Conservation (phyloP, 2,888 invertebrate species). For the Phengaris alcon region DNA sequence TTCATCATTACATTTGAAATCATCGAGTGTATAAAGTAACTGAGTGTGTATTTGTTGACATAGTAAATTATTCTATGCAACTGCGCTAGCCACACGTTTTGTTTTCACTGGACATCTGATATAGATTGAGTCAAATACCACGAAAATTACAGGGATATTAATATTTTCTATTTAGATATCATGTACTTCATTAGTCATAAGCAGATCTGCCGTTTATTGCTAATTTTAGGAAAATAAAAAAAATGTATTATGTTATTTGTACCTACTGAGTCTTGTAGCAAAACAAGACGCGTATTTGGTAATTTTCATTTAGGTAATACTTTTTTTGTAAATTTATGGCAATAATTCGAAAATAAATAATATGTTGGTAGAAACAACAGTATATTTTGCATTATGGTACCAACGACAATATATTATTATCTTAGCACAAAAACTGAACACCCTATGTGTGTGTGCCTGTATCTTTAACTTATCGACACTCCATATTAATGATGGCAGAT, state of each 20-base stretch:
- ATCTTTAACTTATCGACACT: conserved; percentile 29
- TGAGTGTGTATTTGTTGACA: neutral
- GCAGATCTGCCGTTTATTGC: too few relatives aligned
- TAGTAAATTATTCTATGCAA: neutral
- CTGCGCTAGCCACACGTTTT: neutral
- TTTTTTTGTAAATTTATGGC: too few relatives aligned
- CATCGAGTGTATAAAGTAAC: neutral
- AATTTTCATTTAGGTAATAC: too few relatives aligned
- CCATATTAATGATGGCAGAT: conserved; percentile 20
- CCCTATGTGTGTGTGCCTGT: conserved; percentile 18
- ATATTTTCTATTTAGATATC: too few relatives aligned
- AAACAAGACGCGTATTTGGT: too few relatives aligned
- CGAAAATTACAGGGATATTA: neutral
- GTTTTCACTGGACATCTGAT: neutral
- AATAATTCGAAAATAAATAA: too few relatives aligned
- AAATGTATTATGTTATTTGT: too few relatives aligned
- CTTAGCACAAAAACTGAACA: neutral
- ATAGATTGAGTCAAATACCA: neutral
- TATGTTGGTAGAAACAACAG: too few relatives aligned
- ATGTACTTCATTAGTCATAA: neutral
- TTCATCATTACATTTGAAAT: neutral
- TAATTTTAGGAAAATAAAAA: too few relatives aligned
- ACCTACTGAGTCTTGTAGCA: too few relatives aligned
- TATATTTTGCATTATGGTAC: too few relatives aligned
- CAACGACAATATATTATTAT: too few relatives aligned